These are phyloP conservation scores for Alcis repandata DNA, from an alignment of 2,888 invertebrate genomes.

Conservation along the genomic window DNA sequence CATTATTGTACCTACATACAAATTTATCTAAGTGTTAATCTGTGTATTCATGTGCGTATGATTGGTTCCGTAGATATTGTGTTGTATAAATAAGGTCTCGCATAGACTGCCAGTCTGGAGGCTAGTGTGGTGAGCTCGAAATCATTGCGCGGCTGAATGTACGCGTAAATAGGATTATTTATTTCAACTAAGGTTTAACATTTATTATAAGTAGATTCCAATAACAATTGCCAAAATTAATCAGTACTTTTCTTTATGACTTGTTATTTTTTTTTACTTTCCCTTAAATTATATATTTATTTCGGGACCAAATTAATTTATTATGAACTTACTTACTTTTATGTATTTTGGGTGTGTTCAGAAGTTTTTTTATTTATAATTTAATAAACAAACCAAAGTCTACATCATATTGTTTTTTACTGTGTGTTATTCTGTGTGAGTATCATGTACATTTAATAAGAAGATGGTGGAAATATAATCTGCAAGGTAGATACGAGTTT, in stretches of 20 bases:
- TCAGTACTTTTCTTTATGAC: conserved; percentile 80
- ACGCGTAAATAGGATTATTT: conserved; percentile 77
- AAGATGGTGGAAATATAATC: conserved; percentile 74
- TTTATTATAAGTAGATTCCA: conserved; percentile 80
- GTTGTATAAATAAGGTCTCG: conserved; percentile 76
- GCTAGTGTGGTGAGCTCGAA: conserved; percentile 65
- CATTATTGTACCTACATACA: conserved; percentile 62
- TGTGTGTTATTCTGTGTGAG: conserved; percentile 65
- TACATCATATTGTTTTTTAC: conserved; percentile 81
- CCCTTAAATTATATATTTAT: conserved; percentile 84
- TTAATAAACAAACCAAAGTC: conserved; percentile 86
- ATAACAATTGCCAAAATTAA: conserved; percentile 85
- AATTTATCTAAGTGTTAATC: conserved; percentile 72
- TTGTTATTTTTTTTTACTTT: conserved; percentile 78
- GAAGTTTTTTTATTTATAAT: conserved; percentile 83
- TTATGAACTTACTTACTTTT: conserved; percentile 79
- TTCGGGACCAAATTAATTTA: conserved; percentile 87
- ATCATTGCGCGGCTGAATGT: conserved; percentile 74
- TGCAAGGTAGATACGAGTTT: conserved; percentile 69
- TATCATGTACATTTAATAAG: conserved; percentile 72
- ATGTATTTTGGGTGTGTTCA: conserved; percentile 82
- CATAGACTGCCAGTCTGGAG: conserved; percentile 55
- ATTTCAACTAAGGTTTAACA: conserved; percentile 80
- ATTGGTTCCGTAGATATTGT: conserved; percentile 69
- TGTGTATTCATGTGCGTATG: conserved; percentile 70